Conservation (phyloP, 2,888 invertebrate genomes). For the Cerastoderma edule region DNA sequence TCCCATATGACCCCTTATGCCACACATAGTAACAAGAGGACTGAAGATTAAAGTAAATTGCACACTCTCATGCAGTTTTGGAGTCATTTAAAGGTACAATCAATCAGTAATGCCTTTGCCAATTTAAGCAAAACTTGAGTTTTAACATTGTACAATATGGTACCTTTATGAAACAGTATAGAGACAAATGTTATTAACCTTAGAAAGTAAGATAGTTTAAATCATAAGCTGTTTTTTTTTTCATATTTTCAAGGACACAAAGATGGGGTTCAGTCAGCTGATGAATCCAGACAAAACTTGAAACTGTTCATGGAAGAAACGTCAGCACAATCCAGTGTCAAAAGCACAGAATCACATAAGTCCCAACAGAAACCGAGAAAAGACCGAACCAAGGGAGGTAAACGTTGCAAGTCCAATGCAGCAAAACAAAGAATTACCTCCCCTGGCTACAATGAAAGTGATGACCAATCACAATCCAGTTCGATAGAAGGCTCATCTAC, state of each 20-base stretch:
- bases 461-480: not conserved
- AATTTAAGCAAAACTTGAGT: too few species aligned
- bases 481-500: not conserved
- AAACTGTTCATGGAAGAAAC: conserved; percentile 29
- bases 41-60: too few species aligned
- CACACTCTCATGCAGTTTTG: too few species aligned
- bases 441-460: not conserved
- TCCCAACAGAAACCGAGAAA: not conserved
- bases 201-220: not conserved
- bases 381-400: not conserved
- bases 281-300: conserved; percentile 38
- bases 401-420: not conserved
- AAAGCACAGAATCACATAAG: not conserved
- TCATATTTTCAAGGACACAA: conserved; percentile 25
- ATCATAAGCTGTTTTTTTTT: not conserved
- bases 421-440: not conserved
- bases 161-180: too few species aligned
- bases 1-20: too few species aligned
- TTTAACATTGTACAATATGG: too few species aligned
- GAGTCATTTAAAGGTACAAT: too few species aligned
- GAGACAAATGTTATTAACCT: too few species aligned
- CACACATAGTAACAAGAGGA: too few species aligned
- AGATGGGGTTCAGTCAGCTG: conserved; percentile 55
- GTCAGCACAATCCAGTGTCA: conserved; percentile 1
- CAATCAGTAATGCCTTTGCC: too few species aligned